Evolutionary conservation across 2,113 vertebrate genomes (phyloP).

Genomic region (Lepus timidus): DNA sequence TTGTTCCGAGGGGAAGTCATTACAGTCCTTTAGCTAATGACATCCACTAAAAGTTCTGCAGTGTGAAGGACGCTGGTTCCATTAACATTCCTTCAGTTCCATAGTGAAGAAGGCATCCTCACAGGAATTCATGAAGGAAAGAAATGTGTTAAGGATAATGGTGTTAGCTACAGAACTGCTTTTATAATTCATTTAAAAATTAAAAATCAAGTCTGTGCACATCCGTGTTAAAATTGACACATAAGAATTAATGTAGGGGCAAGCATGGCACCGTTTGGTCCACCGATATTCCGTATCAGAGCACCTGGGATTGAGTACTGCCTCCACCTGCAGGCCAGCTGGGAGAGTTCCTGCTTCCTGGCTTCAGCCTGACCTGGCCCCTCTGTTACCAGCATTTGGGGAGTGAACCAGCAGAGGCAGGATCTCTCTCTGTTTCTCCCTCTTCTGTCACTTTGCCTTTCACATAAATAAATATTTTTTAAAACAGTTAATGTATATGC

Average conservation of each 20-base stretch:
- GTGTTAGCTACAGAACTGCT: neutral
- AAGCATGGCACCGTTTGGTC: too few relatives aligned
- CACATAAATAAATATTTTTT: too few relatives aligned
- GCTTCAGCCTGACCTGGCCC: too few relatives aligned
- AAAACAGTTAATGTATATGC: neutral
- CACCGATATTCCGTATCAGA: too few relatives aligned
- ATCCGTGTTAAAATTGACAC: neutral
- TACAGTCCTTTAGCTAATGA: constrained; percentile 32
- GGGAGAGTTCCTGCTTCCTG: too few relatives aligned
- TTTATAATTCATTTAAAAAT: neutral
- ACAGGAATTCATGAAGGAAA: neutral
- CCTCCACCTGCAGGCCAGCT: too few relatives aligned
- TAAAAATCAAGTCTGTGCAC: neutral
- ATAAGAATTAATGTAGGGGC: neutral
- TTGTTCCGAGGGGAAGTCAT: constrained; percentile 47
- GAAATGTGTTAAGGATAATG: neutral
- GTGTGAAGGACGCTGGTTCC: neutral
- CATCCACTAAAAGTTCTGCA: neutral
- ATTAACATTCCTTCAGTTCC: neutral
- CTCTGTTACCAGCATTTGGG: too few relatives aligned
- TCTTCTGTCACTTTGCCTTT: too few relatives aligned
- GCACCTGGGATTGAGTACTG: too few relatives aligned
- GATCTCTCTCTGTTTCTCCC: too few relatives aligned
- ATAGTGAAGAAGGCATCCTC: neutral
- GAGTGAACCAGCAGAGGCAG: too few relatives aligned